Base-by-base conservation (phyloP, 2,113 vertebrate genomes). In the Pteropus alecto region DNA sequence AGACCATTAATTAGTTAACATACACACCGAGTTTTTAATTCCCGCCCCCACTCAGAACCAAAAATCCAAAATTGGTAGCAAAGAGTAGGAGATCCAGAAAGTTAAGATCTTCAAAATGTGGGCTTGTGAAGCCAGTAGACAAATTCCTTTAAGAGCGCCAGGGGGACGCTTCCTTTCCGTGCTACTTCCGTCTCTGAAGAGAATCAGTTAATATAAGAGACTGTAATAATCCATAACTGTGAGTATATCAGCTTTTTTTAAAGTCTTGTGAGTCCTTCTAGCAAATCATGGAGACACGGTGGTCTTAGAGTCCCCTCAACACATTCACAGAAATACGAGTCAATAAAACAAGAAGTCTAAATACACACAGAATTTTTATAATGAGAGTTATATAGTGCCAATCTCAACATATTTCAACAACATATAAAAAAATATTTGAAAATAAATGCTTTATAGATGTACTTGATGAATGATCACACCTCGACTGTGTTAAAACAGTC, bases 371-470 rank as follows among this genome's bases (percentile, higher is more conserved):
- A 89, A 76, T 82, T 91, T 79, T 90, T 82, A 13, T 73, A 43
- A 68, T 11, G 7, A 87, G 19, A 83, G 65, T 73, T 83, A 6
- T 63, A 76, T 26, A 10, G 87, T 28, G 65, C 7, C 65, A 73
- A 70, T 65, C 24, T 43, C 10, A 61, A n/a, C 28, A 38, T 46
- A 95, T 76, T 93, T 94, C 35, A 94, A 92, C 33, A 93, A 78
- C 10, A 65, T 16, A 8, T 78, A 13, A 65, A 90, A 87, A 79
- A 83, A 90, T 60, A 67, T 24, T 28, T 76, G 65, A 87, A 86
- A 96, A 78, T 33, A 90, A 83, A 85, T 73, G 77, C 61, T 96
- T 96, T 95, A n/a, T 54, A 77, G 54, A 79, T 63, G 35, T 77
- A 33, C 24, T 74, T 21, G 26, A 10, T 54, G 41, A 70, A 73